phyloP scores from a whole-genome alignment of 2,797 vertebrate genomes.

The Remorina albescens region DNA sequence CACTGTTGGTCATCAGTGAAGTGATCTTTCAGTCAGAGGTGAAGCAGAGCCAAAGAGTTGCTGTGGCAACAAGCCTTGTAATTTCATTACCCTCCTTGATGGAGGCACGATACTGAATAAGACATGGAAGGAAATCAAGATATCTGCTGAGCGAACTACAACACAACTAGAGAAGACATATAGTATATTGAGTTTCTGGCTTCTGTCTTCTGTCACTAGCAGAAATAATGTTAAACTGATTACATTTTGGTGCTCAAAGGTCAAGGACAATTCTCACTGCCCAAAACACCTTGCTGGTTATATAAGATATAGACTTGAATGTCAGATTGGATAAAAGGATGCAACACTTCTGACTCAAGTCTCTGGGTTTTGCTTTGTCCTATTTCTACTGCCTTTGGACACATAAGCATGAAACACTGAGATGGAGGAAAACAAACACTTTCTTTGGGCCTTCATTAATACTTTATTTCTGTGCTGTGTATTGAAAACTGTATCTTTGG shows the following conservation, averaged over 20 bases:
- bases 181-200: slow-evolving; percentile 6
- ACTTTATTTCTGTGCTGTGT: slow-evolving; percentile 25
- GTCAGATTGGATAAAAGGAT: too few species aligned
- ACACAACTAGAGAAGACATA: neutral
- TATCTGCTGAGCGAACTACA: neutral
- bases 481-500: neutral
- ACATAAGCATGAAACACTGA: neutral
- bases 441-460: neutral
- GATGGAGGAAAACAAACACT: slow-evolving; percentile 13
- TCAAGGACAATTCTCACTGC: too few species aligned
- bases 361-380: neutral
- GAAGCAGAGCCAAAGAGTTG: slow-evolving; percentile 61
- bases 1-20: slow-evolving; percentile 35
- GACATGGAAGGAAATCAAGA: slow-evolving; percentile 17
- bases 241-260: too few species aligned
- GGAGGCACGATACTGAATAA: slow-evolving; percentile 30
- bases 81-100: slow-evolving; percentile 70
- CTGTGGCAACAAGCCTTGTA: slow-evolving; percentile 77
- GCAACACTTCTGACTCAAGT: too few species aligned
- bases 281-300: too few species aligned
- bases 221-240: too few species aligned
- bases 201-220: neutral
- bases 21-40: slow-evolving; percentile 48
- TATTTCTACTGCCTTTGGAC: slow-evolving; percentile 1
- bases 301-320: too few species aligned